Evolutionary conservation across 2,888 invertebrate genomes (phyloP).

Genomic region (Furcula furcula): DNA sequence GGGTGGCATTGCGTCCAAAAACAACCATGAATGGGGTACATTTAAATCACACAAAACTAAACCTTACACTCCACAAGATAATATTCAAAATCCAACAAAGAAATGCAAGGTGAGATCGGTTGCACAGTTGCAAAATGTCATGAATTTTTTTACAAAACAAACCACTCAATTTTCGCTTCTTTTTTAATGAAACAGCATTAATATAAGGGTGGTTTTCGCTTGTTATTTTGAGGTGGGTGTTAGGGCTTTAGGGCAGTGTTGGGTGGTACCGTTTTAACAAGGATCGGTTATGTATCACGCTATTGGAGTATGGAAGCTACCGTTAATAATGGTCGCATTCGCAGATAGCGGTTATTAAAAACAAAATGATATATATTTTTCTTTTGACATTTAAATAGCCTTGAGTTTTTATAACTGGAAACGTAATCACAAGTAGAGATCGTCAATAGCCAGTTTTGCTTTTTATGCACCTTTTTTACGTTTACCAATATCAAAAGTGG

Average conservation of each 20-base stretch:
- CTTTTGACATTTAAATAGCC: too few species aligned
- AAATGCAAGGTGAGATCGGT: neutral
- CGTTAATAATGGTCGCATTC: constrained; percentile 1
- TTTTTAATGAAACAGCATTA: constrained; percentile 19
- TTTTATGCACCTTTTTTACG: too few species aligned
- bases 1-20: constrained; percentile 37
- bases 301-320: constrained; percentile 25
- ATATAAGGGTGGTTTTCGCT: constrained; percentile 27
- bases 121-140: constrained; percentile 37
- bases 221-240: constrained; percentile 20
- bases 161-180: constrained; percentile 40
- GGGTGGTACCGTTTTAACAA: constrained; percentile 46
- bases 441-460: too few species aligned
- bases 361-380: too few species aligned
- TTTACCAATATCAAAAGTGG: too few species aligned
- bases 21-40: constrained; percentile 34
- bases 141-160: constrained; percentile 39
- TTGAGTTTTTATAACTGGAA: too few species aligned
- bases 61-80: accelerated
- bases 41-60: constrained; percentile 8
- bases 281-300: constrained; percentile 26
- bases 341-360: too few species aligned
- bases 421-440: too few species aligned
- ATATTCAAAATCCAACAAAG: constrained; percentile 3
- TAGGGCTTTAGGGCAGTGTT: constrained; percentile 20